Evolutionary conservation across 2,888 invertebrate genomes (phyloP).

Genomic region (Ypsolopha scabrella): DNA sequence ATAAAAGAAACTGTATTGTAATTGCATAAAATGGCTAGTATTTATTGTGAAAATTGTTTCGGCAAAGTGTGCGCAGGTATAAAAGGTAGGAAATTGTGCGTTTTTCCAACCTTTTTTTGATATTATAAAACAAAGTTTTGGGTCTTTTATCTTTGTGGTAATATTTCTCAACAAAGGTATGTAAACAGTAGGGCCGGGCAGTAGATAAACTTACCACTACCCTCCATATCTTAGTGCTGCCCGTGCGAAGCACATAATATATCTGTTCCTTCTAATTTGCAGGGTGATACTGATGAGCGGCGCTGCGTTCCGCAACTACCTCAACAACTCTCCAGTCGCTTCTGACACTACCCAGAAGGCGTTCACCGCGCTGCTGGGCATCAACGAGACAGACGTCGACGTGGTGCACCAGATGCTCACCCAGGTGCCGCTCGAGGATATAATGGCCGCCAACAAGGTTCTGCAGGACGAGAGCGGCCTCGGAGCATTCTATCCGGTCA

Average conservation of each 20-base stretch:
- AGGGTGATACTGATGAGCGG: slow-evolving; percentile 52
- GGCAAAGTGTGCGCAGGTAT: too few species aligned
- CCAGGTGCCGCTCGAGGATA: slow-evolving; percentile 30
- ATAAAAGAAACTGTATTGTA: too few species aligned
- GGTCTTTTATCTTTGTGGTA: too few species aligned
- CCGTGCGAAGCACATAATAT: too few species aligned
- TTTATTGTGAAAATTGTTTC: too few species aligned
- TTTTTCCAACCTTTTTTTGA: too few species aligned
- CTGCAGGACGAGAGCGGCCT: slow-evolving; percentile 35
- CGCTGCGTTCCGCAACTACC: slow-evolving; percentile 31
- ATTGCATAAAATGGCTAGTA: too few species aligned
- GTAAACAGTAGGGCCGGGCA: too few species aligned
- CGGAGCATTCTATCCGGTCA: slow-evolving; percentile 39
- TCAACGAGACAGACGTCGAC: slow-evolving; percentile 34
- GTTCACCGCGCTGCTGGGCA: slow-evolving; percentile 50
- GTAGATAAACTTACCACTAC: too few species aligned
- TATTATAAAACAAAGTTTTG: not conserved
- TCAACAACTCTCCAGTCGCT: slow-evolving; percentile 32
- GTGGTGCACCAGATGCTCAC: slow-evolving; percentile 33
- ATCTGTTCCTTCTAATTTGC: slow-evolving; percentile 21
- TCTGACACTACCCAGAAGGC: slow-evolving; percentile 25
- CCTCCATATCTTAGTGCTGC: too few species aligned
- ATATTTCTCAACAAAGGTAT: too few species aligned
- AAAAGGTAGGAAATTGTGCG: too few species aligned
- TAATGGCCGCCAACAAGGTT: slow-evolving; percentile 30